phyloP scores from a whole-genome alignment of 1,140 invertebrate species.

The Papilio polytes region DNA sequence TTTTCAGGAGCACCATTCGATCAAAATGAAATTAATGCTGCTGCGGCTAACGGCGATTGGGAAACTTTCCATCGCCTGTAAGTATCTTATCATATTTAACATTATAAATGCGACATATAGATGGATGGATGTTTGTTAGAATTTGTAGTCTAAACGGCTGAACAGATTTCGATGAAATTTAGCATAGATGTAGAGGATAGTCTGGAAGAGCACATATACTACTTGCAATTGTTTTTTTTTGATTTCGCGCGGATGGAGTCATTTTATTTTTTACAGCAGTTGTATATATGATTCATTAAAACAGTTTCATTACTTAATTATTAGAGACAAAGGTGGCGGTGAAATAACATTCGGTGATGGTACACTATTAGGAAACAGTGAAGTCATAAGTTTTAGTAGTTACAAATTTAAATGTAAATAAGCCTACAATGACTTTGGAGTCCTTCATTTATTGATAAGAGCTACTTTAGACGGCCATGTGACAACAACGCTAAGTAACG shows the following conservation, averaged over 20 bases:
- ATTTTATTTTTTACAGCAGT: not conserved
- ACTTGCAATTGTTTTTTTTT: no score
- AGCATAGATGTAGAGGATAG: no score
- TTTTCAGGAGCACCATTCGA: conserved; percentile 47
- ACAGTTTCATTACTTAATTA: not conserved
- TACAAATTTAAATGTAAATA: not conserved
- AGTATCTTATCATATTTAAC: conserved; percentile 26
- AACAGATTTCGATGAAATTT: no score
- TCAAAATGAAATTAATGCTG: conserved; percentile 42
- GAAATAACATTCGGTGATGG: not conserved
- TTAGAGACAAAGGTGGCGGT: not conserved
- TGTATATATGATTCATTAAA: no score
- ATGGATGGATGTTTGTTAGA: no score
- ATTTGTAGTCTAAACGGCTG: no score
- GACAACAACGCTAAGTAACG: not conserved
- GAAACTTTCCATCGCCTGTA: conserved; percentile 53
- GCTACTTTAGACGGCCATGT: not conserved
- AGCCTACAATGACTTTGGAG: not conserved
- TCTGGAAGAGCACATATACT: no score
- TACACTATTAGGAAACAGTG: not conserved
- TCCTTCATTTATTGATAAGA: not conserved
- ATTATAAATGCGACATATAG: no score
- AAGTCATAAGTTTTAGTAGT: not conserved
- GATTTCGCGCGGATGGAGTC: no score
- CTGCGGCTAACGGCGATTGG: conserved; percentile 51